Evolutionary conservation across 2,888 invertebrate species (phyloP).

Genomic region (Dione juno): DNA sequence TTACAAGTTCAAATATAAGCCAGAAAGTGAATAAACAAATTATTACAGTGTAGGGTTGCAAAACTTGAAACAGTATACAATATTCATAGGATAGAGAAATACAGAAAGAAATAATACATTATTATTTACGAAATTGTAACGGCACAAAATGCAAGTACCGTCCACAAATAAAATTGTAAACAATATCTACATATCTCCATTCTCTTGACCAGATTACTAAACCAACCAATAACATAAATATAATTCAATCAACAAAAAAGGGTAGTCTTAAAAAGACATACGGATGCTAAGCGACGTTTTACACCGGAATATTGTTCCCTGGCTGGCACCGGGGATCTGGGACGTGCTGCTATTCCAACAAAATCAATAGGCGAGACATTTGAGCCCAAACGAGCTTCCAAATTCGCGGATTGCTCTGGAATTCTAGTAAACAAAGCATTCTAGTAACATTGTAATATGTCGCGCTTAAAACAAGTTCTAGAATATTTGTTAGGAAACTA

Average conservation of each 20-base stretch:
- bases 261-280: slow-evolving; percentile 46
- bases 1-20: no score
- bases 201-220: no score
- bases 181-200: background rate
- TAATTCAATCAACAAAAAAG: background rate
- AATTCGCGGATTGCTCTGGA: slow-evolving; percentile 23
- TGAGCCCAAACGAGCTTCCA: slow-evolving; percentile 45
- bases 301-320: slow-evolving; percentile 52
- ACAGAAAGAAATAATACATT: no score
- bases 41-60: no score
- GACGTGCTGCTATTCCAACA: slow-evolving; percentile 61
- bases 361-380: slow-evolving; percentile 69
- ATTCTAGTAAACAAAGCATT: slow-evolving; percentile 7
- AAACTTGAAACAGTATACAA: no score
- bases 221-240: slow-evolving; percentile 17
- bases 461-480: background rate
- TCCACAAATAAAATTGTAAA: no score
- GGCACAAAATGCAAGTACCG: no score
- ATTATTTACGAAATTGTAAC: no score
- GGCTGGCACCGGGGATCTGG: slow-evolving; percentile 47
- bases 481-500: background rate
- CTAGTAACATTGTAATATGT: background rate
- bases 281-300: slow-evolving; percentile 48
- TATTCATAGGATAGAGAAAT: no score
- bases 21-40: background rate